phyloP scores from a whole-genome alignment of 1,140 invertebrate genomes.

The Trissolcus basalis region DNA sequence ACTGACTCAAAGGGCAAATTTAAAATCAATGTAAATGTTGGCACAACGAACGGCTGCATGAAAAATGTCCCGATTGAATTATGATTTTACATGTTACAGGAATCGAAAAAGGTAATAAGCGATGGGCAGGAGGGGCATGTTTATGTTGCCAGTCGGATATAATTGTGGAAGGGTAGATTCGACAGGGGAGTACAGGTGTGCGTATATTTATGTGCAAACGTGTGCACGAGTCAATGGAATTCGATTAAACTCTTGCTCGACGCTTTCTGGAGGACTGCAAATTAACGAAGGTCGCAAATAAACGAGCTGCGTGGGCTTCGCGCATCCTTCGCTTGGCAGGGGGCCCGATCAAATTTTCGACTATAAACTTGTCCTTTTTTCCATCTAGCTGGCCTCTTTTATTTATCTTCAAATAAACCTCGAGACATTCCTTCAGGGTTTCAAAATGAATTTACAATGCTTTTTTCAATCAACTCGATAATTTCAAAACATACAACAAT shows the following conservation, averaged over 20 bases:
- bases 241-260: conserved; percentile 55
- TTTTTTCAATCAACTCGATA: too few species aligned
- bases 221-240: conserved; percentile 46
- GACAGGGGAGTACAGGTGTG: conserved; percentile 19
- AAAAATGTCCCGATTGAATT: too few species aligned
- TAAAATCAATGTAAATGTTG: too few species aligned
- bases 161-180: conserved; percentile 32
- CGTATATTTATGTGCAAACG: conserved; percentile 1
- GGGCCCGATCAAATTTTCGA: conserved; percentile 61
- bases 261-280: conserved; percentile 56
- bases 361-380: conserved; percentile 65
- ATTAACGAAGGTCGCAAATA: conserved; percentile 61
- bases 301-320: conserved; percentile 44
- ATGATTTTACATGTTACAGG: neutral
- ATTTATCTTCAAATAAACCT: too few species aligned
- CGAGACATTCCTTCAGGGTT: too few species aligned
- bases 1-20: too few species aligned
- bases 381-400: too few species aligned
- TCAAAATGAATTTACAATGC: too few species aligned
- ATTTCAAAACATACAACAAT: too few species aligned
- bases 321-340: conserved; percentile 56
- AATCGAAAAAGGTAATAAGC: conserved; percentile 3
- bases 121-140: conserved; percentile 28
- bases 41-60: too few species aligned
- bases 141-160: conserved; percentile 34